phyloP scores from a whole-genome alignment of 2,113 vertebrate genomes.

The Notechis scutatus region DNA sequence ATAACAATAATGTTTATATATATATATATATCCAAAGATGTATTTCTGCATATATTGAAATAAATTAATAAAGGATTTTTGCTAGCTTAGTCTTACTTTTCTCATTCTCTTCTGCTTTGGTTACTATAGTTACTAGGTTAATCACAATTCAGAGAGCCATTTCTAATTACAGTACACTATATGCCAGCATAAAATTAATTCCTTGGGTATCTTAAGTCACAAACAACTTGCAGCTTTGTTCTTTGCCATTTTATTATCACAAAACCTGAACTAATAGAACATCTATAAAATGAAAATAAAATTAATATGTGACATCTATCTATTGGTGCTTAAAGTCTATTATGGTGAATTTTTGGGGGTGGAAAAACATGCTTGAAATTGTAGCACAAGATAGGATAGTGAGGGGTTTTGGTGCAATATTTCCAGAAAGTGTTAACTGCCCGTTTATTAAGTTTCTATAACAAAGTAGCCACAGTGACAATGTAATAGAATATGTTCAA shows the following conservation, averaged over 20 bases:
- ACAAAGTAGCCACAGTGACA: not conserved
- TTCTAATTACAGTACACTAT: conserved; percentile 80
- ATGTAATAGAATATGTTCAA: not conserved
- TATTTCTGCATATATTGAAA: conserved; percentile 38
- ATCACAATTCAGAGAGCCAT: conserved; percentile 72
- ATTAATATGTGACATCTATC: conserved; percentile 33
- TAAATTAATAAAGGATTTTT: conserved; percentile 57
- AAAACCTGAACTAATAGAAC: conserved; percentile 55
- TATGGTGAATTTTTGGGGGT: not conserved
- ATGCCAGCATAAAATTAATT: conserved; percentile 77
- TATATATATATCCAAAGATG: conserved; percentile 24
- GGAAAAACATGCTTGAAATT: not conserved
- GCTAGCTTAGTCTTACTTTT: conserved; percentile 63
- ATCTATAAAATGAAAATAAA: conserved; percentile 52
- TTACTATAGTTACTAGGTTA: conserved; percentile 79
- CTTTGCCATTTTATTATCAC: conserved; percentile 63
- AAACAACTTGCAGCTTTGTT: conserved; percentile 71
- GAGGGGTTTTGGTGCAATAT: not conserved
- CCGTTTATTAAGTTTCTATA: not conserved
- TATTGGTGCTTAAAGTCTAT: conserved; percentile 39
- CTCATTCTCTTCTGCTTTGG: conserved; percentile 60
- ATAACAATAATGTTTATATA: conserved; percentile 18
- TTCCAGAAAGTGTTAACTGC: not conserved
- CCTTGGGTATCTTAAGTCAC: conserved; percentile 67
- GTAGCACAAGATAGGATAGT: not conserved